Evolutionary conservation across 2,797 vertebrate genomes (phyloP), one percentile per base, ranked within the genome.

Genomic region (Lacerta viridis): DNA sequence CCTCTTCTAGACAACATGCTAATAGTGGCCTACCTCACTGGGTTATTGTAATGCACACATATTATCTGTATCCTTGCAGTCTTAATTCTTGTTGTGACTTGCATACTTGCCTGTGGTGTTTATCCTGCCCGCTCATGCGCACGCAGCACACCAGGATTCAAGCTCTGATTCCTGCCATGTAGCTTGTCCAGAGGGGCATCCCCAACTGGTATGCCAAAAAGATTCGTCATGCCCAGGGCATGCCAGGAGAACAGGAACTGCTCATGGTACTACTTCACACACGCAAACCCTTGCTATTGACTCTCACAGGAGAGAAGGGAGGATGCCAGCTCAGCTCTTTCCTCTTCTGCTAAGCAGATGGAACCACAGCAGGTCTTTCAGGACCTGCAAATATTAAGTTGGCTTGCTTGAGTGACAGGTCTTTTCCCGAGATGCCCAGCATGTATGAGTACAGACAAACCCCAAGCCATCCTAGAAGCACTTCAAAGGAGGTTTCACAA

Each of bases 351-450:
- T 74, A 46, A 80, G 89, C 74, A 85, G 43, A 85, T 17, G 69
- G 80, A 20, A 50, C 39, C 83, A 39, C 86, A 80, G n/a, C 11
- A 78, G 72, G 39, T 36, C 59, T 46, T 86, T 71, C 83, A 84
- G 83, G 66, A 76, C 43, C 79, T 83, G 46, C 74, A 92, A 79
- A 72, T 50, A 89, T 87, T 80, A 81, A 82, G 66, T 85, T 86
- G 74, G 64, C 83, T 85, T 85, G 17, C 17, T 72, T 88, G 83
- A 88, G 64, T 82, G 79, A n/a, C 78, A 85, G 83, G 86, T 77
- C 79, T 88, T 77, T 84, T 87, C 86, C 78, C 10, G 4, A 77
- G 59, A 64, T 76, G 71, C 72, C 59, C 72, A 61, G 41, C 79
- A 78, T 77, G 46, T 50, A 43, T 39, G 64, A 83, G 43, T 85